Evolutionary conservation across 2,888 invertebrate species (phyloP).

Genomic region (Stenichneumon culpator): DNA sequence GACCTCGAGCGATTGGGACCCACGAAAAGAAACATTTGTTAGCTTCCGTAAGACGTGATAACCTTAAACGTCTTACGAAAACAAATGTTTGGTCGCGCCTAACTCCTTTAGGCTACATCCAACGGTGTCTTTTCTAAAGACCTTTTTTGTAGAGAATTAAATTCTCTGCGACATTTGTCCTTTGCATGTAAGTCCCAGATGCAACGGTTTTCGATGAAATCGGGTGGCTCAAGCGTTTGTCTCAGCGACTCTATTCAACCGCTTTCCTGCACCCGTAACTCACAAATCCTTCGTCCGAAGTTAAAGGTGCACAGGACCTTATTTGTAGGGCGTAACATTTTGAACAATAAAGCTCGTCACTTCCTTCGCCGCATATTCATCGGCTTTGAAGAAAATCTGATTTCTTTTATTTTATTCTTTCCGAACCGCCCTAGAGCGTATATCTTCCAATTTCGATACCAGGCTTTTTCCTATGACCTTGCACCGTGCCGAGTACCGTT

Average conservation of each 20-base stretch:
- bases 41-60: not conserved
- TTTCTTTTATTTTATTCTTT: not conserved
- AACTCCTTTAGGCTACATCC: not conserved
- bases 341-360: not conserved
- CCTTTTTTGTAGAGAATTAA: not conserved
- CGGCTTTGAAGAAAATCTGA: not conserved
- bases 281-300: not conserved
- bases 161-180: not conserved
- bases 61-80: not conserved
- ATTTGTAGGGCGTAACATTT: not conserved
- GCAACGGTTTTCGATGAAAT: not conserved
- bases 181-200: not conserved
- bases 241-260: no score
- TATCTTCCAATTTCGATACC: not conserved
- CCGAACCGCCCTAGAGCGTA: not conserved
- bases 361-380: not conserved
- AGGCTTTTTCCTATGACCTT: slow-evolving; percentile 16
- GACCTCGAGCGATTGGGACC: not conserved
- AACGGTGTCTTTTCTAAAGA: not conserved
- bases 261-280: no score
- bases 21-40: not conserved
- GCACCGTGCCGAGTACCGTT: not conserved
- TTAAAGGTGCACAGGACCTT: not conserved
- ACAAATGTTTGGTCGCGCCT: not conserved
- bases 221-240: no score